Conservation (phyloP, 2,113 vertebrate species). For the Gavialis gangeticus region DNA sequence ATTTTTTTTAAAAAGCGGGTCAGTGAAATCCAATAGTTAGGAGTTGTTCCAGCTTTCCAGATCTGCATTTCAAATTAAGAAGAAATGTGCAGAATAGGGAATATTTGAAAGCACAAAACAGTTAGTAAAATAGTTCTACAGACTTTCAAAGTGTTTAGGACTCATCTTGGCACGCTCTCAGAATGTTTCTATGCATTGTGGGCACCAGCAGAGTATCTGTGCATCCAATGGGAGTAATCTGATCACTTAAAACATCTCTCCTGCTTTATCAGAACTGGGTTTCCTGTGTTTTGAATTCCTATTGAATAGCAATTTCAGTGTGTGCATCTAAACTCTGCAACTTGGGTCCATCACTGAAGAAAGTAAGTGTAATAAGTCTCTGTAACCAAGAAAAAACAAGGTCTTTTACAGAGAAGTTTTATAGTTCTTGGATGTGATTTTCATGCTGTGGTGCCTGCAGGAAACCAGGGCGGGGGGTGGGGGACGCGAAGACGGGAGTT, state of each 20-base stretch:
- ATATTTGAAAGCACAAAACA: not conserved
- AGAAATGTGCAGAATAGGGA: not conserved
- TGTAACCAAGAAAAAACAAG: not conserved
- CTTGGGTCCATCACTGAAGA: not conserved
- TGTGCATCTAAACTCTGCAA: not conserved
- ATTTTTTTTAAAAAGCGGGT: not conserved
- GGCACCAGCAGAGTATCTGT: not conserved
- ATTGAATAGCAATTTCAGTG: not conserved
- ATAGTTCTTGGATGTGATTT: not conserved
- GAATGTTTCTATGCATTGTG: not conserved
- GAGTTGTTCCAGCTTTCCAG: not conserved
- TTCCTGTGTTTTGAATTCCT: not conserved
- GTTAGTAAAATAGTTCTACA: not conserved
- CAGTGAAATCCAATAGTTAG: not conserved
- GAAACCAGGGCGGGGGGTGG: not conserved
- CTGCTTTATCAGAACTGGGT: not conserved
- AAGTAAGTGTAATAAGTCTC: not conserved
- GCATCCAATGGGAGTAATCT: fast-evolving
- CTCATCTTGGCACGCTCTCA: not conserved
- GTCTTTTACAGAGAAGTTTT: not conserved
- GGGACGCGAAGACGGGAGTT: not conserved
- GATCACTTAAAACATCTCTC: not conserved
- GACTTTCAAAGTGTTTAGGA: not conserved
- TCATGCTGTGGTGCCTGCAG: not conserved
- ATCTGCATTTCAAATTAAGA: not conserved